phyloP scores from a whole-genome alignment of 2,113 vertebrate species.

The Atlantisia rogersi region DNA sequence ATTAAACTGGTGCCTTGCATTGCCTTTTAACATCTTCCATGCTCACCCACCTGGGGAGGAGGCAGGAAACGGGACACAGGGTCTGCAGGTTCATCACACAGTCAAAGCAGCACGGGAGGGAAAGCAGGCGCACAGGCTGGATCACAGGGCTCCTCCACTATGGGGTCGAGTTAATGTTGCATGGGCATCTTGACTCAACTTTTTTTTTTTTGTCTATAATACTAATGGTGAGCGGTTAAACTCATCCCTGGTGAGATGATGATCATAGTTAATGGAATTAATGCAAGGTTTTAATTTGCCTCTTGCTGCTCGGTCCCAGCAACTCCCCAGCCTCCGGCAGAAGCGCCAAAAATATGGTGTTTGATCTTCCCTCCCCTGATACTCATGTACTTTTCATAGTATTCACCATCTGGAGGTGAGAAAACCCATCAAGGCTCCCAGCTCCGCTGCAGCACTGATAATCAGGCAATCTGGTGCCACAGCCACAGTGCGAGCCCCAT shows the following conservation, averaged over 20 bases:
- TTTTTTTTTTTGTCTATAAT: not conserved
- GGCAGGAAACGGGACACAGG: not conserved
- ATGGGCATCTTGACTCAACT: not conserved
- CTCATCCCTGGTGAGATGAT: slow-evolving; percentile 50
- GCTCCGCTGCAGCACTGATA: not conserved
- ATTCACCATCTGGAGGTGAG: slow-evolving; percentile 47
- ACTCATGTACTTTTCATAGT: not conserved
- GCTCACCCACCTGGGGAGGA: not conserved
- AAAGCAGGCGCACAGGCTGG: not conserved
- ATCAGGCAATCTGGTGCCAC: not conserved
- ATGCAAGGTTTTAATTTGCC: slow-evolving; percentile 55
- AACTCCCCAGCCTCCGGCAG: slow-evolving; percentile 13
- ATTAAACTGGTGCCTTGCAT: slow-evolving; percentile 42
- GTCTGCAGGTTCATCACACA: not conserved
- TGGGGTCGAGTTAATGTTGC: not conserved
- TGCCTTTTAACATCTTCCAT: not conserved
- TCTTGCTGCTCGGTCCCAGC: slow-evolving; percentile 16
- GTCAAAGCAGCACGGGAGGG: not conserved
- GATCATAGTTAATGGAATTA: slow-evolving; percentile 54
- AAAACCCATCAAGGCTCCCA: not conserved
- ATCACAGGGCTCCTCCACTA: accelerated
- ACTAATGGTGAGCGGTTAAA: not conserved
- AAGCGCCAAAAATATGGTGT: not conserved
- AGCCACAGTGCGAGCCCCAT: not conserved
- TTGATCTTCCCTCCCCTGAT: slow-evolving; percentile 24